A percentile compares a stretch with the other conserved stretches of the same genome.
Evolutionary conservation across 2,113 vertebrate genomes (phyloP).

Genomic region (Neodontobutis hainanensis): DNA sequence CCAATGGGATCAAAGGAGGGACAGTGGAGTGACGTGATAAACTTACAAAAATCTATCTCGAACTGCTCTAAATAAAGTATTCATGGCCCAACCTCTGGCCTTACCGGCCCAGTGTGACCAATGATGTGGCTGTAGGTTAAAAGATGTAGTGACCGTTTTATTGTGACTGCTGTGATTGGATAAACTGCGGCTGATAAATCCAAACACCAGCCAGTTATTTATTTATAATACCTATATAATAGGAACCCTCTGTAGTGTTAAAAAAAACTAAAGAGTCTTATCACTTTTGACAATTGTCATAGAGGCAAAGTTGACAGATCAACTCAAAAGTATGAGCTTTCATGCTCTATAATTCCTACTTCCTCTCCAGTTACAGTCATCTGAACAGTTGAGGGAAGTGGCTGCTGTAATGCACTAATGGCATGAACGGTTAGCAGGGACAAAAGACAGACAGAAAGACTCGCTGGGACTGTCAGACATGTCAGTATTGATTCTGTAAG

Average conservation of each 20-base stretch:
- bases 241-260: constrained; percentile 38
- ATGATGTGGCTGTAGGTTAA: no score
- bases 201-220: no score
- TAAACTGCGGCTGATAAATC: no score
- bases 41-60: no score
- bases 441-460: constrained; percentile 53
- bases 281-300: constrained; percentile 63
- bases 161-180: no score
- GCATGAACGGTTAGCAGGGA: constrained; percentile 59
- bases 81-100: no score
- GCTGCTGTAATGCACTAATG: constrained; percentile 63
- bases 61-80: no score
- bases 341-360: constrained; percentile 53
- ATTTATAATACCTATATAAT: not conserved
- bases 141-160: no score
- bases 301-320: constrained; percentile 54
- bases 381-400: constrained; percentile 68
- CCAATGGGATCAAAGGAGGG: no score
- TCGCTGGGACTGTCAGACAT: constrained; percentile 66
- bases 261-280: constrained; percentile 52
- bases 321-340: constrained; percentile 43
- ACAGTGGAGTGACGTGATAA: no score
- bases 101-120: no score
- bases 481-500: constrained; percentile 73
- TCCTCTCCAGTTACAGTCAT: constrained; percentile 66